Percentiles rank a stretch among this genome's conserved stretches.
phyloP scores from a whole-genome alignment of 1,140 invertebrate genomes.

The Ips typographus region DNA sequence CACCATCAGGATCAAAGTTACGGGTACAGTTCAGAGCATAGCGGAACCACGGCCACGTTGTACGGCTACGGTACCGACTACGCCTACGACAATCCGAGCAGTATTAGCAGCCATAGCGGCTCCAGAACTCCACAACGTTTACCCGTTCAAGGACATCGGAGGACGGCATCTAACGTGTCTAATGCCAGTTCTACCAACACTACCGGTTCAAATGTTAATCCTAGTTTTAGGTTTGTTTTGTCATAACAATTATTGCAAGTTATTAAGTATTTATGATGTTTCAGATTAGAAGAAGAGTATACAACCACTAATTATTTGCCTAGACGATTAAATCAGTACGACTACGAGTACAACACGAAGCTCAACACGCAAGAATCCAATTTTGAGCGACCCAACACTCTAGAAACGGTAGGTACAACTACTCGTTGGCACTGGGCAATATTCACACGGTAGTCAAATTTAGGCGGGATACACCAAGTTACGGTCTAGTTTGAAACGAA shows the following conservation, averaged over 20 bases:
- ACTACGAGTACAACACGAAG: constrained; percentile 53
- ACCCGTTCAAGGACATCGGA: constrained; percentile 59
- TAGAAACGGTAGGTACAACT: constrained; percentile 55
- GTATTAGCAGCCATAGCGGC: constrained; percentile 54
- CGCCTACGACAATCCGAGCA: constrained; percentile 64
- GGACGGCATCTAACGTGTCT: constrained; percentile 73
- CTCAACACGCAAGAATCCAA: constrained; percentile 61
- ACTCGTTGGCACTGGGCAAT: too few species aligned
- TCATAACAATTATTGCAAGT: neutral
- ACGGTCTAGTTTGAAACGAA: constrained; percentile 74
- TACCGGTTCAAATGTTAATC: constrained; percentile 55
- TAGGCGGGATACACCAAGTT: constrained; percentile 59
- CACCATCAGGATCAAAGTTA: constrained; percentile 45
- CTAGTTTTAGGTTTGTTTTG: constrained; percentile 58
- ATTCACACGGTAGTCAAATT: neutral
- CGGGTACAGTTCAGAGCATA: constrained; percentile 51
- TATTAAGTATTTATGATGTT: constrained; percentile 1
- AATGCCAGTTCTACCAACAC: constrained; percentile 62
- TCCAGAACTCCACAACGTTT: constrained; percentile 52
- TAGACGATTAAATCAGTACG: constrained; percentile 49
- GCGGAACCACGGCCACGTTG: constrained; percentile 45
- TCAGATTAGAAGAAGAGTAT: constrained; percentile 65
- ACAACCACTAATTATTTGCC: constrained; percentile 54
- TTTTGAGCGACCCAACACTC: constrained; percentile 70
- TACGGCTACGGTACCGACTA: constrained; percentile 53